A percentile compares a stretch with the other conserved stretches of the same genome.
Evolutionary conservation across 2,888 invertebrate species (phyloP).

Genomic region (Cataglyphis livida): DNA sequence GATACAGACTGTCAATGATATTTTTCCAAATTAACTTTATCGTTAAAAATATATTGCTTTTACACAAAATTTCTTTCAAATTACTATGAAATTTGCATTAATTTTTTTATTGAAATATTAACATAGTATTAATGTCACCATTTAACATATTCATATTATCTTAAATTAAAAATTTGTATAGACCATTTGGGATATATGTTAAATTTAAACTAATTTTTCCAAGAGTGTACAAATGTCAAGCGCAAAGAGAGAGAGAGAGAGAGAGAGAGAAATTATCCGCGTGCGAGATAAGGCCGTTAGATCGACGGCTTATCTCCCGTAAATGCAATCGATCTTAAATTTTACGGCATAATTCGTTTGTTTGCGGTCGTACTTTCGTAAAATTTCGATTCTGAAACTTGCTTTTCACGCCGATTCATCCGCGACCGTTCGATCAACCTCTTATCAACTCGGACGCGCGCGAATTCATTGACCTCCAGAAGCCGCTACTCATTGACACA

Average conservation of each 20-base stretch:
- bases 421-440: constrained; percentile 21
- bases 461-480: constrained; percentile 19
- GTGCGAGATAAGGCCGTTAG: constrained; percentile 43
- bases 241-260: background rate
- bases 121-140: too few relatives aligned
- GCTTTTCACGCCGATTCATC: constrained; percentile 28
- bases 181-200: too few relatives aligned
- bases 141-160: too few relatives aligned
- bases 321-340: constrained; percentile 38
- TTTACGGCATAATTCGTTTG: constrained; percentile 34
- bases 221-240: background rate
- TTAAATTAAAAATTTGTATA: too few relatives aligned
- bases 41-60: too few relatives aligned
- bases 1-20: too few relatives aligned
- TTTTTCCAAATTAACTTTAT: too few relatives aligned
- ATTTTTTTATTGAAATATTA: too few relatives aligned
- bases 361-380: constrained; percentile 4
- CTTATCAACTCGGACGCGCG: background rate
- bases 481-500: constrained; percentile 20
- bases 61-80: too few relatives aligned
- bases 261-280: background rate
- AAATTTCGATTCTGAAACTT: constrained; percentile 39
- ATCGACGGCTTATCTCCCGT: constrained; percentile 35
- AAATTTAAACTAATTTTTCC: too few relatives aligned
- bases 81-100: too few relatives aligned